Evolutionary conservation across 2,797 vertebrate species (phyloP).

Genomic region (Dallia pectoralis): DNA sequence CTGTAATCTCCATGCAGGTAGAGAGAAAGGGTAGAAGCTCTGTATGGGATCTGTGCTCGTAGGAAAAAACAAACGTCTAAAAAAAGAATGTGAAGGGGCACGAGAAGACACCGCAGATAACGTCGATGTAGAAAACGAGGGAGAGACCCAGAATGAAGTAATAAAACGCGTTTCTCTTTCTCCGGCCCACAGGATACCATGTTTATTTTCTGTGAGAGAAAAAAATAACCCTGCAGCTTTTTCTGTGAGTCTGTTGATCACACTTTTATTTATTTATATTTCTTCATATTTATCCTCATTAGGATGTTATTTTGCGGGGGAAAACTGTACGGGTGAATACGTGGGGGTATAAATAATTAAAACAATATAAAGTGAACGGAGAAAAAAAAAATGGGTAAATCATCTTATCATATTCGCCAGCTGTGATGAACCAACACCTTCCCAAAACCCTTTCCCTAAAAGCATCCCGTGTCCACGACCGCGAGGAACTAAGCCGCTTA

Average conservation of each 20-base stretch:
- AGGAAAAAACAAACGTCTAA: neutral
- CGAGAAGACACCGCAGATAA: slow-evolving; percentile 18
- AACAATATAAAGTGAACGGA: slow-evolving; percentile 62
- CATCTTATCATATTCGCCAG: slow-evolving; percentile 70
- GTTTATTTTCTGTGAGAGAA: slow-evolving; percentile 50
- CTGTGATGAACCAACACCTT: slow-evolving; percentile 51
- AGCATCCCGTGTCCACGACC: slow-evolving; percentile 53
- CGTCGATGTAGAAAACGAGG: slow-evolving; percentile 36
- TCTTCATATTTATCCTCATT: slow-evolving; percentile 54
- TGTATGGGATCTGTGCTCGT: neutral
- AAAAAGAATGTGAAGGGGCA: neutral
- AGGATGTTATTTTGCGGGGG: slow-evolving; percentile 49
- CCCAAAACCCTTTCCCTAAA: slow-evolving; percentile 49
- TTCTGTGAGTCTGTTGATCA: slow-evolving; percentile 46
- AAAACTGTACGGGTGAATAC: slow-evolving; percentile 48
- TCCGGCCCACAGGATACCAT: slow-evolving; percentile 45
- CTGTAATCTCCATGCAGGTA: slow-evolving; percentile 34
- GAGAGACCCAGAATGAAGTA: slow-evolving; percentile 41
- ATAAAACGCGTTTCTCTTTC: slow-evolving; percentile 36
- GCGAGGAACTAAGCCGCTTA: slow-evolving; percentile 71
- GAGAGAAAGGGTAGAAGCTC: slow-evolving; percentile 32
- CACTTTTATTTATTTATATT: slow-evolving; percentile 46
- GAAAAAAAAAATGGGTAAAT: slow-evolving; percentile 59
- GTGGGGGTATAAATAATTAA: slow-evolving; percentile 68
- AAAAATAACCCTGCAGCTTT: slow-evolving; percentile 45